Conservation (phyloP, 2,797 vertebrate genomes). For the Myiotriccus ornatus region DNA sequence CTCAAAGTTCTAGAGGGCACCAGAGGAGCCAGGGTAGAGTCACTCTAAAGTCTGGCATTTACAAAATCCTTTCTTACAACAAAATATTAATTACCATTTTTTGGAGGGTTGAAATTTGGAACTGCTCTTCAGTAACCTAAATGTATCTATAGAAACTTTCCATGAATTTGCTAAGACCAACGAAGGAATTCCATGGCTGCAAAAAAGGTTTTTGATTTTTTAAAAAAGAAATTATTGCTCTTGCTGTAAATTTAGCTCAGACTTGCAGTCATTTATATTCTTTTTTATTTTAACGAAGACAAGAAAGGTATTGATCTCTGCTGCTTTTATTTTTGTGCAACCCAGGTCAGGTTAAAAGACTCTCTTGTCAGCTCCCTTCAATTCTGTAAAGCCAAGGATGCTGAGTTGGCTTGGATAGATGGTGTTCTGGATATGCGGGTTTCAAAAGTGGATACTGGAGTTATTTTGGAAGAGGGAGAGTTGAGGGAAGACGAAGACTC, state of each 20-base stretch:
- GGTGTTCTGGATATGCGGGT: slow-evolving; percentile 97
- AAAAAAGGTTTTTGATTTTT: not conserved
- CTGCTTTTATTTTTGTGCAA: not conserved
- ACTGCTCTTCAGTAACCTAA: not conserved
- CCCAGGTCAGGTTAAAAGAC: slow-evolving; percentile 95
- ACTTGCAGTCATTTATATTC: not conserved
- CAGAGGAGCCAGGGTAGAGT: not conserved
- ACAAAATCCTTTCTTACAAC: not conserved
- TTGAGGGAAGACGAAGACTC: slow-evolving; percentile 87
- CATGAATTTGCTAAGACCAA: not conserved
- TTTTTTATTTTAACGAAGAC: not conserved
- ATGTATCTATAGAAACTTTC: not conserved
- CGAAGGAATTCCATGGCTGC: not conserved
- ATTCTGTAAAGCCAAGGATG: slow-evolving; percentile 97
- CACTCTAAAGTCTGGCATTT: not conserved
- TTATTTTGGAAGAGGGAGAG: slow-evolving; percentile 91
- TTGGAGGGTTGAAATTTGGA: not conserved
- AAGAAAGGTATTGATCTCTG: not conserved
- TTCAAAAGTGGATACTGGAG: slow-evolving; percentile 95
- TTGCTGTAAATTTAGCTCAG: not conserved
- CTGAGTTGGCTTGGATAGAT: slow-evolving; percentile 96
- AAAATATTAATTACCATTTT: not conserved
- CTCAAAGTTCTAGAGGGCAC: not conserved
- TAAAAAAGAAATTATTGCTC: not conserved
- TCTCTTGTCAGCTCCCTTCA: slow-evolving; percentile 97